A percentile compares a stretch with the other conserved stretches of the same genome.
phyloP scores from a whole-genome alignment of 1,140 invertebrate species.

The Anthonomus grandis region DNA sequence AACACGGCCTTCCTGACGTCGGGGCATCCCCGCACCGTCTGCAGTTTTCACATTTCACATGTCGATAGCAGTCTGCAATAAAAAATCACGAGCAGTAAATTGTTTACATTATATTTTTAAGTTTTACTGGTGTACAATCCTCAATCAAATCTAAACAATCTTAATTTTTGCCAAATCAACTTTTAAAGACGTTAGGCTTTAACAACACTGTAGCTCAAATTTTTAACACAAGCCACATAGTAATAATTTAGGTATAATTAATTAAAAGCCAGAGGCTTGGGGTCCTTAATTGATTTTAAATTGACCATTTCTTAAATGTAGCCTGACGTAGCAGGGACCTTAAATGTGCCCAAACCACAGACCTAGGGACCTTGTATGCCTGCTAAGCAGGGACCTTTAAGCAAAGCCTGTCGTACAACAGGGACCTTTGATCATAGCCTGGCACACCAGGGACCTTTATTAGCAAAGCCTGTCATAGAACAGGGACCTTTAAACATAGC shows the following conservation, averaged over 20 bases:
- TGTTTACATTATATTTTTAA: too few species aligned
- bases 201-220: too few species aligned
- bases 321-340: not conserved
- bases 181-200: not conserved
- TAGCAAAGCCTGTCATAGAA: not conserved
- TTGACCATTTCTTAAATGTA: not conserved
- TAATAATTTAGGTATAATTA: not conserved
- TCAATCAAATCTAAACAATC: not conserved
- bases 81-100: too few species aligned
- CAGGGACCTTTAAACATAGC: not conserved
- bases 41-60: not conserved
- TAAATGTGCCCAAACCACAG: not conserved
- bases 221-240: not conserved
- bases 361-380: not conserved
- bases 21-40: slow-evolving; percentile 1
- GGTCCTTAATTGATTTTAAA: not conserved
- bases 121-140: too few species aligned
- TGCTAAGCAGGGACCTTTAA: slow-evolving; percentile 1
- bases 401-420: not conserved
- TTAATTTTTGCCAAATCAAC: too few species aligned
- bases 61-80: too few species aligned
- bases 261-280: not conserved
- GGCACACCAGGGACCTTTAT: not conserved
- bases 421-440: slow-evolving; percentile 1
- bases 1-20: slow-evolving; percentile 4